phyloP scores from a whole-genome alignment of 1,140 invertebrate species.

The Drosophila sucinea region DNA sequence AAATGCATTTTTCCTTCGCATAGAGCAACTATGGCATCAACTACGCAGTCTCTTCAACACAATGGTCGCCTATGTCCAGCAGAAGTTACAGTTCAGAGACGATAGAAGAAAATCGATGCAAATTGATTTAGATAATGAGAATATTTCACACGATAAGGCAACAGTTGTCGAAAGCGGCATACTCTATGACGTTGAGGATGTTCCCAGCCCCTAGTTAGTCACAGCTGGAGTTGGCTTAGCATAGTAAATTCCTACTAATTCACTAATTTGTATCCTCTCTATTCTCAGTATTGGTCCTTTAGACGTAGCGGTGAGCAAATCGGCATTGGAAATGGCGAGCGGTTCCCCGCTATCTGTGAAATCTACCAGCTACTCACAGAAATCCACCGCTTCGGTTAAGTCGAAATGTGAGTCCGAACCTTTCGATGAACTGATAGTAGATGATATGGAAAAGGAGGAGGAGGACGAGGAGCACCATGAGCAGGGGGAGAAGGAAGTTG shows the following conservation, averaged over 20 bases:
- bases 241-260: background rate
- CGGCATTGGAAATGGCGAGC: background rate
- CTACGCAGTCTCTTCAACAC: conserved; percentile 37
- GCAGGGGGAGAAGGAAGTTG: conserved; percentile 11
- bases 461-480: conserved; percentile 25
- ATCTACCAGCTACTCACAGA: conserved; percentile 74
- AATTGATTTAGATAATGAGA: conserved; percentile 44
- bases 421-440: conserved; percentile 52
- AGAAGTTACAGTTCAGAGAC: conserved; percentile 22
- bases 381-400: conserved; percentile 75
- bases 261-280: background rate
- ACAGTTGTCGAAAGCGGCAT: conserved; percentile 15
- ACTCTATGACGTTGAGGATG: conserved; percentile 15
- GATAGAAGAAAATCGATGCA: conserved; percentile 62
- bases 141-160: conserved; percentile 26
- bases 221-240: too few relatives aligned
- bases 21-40: conserved; percentile 37
- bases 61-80: conserved; percentile 36
- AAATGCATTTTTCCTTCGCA: conserved; percentile 49
- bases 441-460: conserved; percentile 46
- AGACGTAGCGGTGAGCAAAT: background rate
- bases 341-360: conserved; percentile 65
- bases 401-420: conserved; percentile 41
- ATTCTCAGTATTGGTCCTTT: background rate
- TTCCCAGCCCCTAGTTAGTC: conserved; percentile 33